phyloP scores from a whole-genome alignment of 2,888 invertebrate genomes.

The Temnothorax rugatulus region DNA sequence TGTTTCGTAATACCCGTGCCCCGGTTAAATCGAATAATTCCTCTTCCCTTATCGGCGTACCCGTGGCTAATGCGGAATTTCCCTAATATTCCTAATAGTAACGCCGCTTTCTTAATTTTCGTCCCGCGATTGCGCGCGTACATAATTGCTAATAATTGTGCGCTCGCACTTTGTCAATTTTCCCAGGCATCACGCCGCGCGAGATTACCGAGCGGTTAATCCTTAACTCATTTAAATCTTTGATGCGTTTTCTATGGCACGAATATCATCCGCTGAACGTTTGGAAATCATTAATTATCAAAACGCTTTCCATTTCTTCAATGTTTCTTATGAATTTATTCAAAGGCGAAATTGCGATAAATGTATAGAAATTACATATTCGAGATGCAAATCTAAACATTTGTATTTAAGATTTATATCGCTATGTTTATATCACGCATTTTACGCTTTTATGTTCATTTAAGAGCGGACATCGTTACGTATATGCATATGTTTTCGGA shows the following conservation, averaged over 20 bases:
- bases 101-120: conserved; percentile 69
- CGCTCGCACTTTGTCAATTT: conserved; percentile 37
- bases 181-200: conserved; percentile 17
- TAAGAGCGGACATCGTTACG: not conserved
- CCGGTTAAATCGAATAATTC: conserved; percentile 60
- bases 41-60: conserved; percentile 57
- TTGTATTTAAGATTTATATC: not conserved
- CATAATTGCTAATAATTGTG: conserved; percentile 56
- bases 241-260: not conserved
- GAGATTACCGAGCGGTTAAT: conserved; percentile 31
- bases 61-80: conserved; percentile 54
- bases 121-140: conserved; percentile 19
- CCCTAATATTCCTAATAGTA: conserved; percentile 55
- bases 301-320: not conserved
- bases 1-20: conserved; percentile 61
- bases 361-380: not conserved
- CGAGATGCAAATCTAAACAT: not conserved
- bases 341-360: not conserved
- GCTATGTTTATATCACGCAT: not conserved
- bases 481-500: not conserved
- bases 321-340: not conserved
- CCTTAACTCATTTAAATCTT: conserved; percentile 4
- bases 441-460: not conserved
- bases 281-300: not conserved
- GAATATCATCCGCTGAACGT: not conserved